Conservation (phyloP, 2,888 invertebrate species). For the Xiphydria camelus region DNA sequence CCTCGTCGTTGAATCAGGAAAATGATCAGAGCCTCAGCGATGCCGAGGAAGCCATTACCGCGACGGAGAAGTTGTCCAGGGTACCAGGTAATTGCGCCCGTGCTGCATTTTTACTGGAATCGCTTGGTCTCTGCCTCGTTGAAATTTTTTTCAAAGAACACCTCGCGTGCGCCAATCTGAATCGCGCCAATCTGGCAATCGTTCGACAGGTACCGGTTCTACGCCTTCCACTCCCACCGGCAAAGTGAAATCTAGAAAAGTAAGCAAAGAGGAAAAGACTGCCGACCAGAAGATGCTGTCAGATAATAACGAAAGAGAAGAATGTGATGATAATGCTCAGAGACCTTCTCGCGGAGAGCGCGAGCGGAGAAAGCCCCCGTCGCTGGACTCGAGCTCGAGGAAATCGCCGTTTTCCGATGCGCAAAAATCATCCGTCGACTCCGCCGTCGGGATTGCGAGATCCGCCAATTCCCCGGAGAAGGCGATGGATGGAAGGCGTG, state of each 20-base stretch:
- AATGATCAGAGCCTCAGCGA: slow-evolving; percentile 52
- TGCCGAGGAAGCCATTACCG: slow-evolving; percentile 53
- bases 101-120: no score
- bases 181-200: neutral
- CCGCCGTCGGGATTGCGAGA: neutral
- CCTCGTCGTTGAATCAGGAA: slow-evolving; percentile 48
- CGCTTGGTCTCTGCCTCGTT: no score
- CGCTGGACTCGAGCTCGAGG: neutral
- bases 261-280: slow-evolving; percentile 50
- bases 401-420: no score
- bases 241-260: slow-evolving; percentile 47
- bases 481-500: no score
- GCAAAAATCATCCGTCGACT: neutral
- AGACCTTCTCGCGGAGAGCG: no score
- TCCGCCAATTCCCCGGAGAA: neutral
- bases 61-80: slow-evolving; percentile 47
- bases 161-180: neutral
- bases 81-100: no score
- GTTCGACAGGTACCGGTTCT: slow-evolving; percentile 41
- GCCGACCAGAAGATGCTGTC: slow-evolving; percentile 28
- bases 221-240: slow-evolving; percentile 46
- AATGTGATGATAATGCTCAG: slow-evolving; percentile 2
- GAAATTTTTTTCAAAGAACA: no score
- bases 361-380: no score
- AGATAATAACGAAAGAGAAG: slow-evolving; percentile 2